phyloP scores from a whole-genome alignment of 2,113 vertebrate genomes.

The Pimephales promelas region DNA sequence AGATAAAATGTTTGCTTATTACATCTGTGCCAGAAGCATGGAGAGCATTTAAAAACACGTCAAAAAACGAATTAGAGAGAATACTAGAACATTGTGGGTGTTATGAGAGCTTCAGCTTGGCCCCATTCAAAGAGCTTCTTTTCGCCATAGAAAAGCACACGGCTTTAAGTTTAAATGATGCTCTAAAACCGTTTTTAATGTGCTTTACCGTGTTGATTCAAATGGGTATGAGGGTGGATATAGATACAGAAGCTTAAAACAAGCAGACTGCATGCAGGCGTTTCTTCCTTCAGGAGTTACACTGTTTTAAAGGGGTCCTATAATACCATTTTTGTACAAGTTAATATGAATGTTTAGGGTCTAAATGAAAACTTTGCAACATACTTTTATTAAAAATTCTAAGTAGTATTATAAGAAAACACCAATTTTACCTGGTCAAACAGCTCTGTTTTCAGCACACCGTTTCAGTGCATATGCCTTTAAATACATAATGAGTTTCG shows the following conservation, averaged over 20 bases:
- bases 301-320: neutral
- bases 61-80: slow-evolving; percentile 42
- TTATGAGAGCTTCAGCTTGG: slow-evolving; percentile 43
- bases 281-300: slow-evolving; percentile 43
- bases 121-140: slow-evolving; percentile 44
- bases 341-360: no score
- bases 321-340: no score
- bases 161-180: slow-evolving; percentile 36
- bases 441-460: no score
- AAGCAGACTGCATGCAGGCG: slow-evolving; percentile 19
- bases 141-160: slow-evolving; percentile 9
- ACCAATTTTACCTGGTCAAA: no score
- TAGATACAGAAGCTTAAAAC: slow-evolving; percentile 46
- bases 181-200: slow-evolving; percentile 2
- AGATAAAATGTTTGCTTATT: slow-evolving; percentile 39
- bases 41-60: slow-evolving; percentile 27
- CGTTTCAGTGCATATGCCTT: no score
- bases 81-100: slow-evolving; percentile 47
- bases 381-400: no score
- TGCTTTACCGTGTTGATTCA: slow-evolving; percentile 26
- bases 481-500: no score
- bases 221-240: slow-evolving; percentile 47
- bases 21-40: slow-evolving; percentile 26
- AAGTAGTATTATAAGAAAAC: no score
- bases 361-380: no score